Evolutionary conservation across 2,888 invertebrate species (phyloP), one percentile per base, ranked within the genome.

Genomic region (Dryomyza anilis): DNA sequence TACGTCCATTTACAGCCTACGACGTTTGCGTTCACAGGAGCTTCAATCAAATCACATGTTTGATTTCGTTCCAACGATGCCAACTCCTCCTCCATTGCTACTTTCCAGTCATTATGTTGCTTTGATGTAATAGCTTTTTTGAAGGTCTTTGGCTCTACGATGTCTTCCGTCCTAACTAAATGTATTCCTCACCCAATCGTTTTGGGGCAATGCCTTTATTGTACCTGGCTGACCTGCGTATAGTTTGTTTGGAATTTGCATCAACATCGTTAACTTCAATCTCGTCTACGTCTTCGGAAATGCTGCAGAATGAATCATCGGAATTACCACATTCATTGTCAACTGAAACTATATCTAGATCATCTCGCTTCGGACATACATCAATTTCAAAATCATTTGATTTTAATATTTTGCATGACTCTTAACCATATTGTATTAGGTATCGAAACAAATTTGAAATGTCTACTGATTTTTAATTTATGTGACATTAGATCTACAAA

Each of bases 1-100:
- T 56, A 39, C 19, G 58, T 46, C 25, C 61, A 61, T 30, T 61
- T 61, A 30, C 52, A 52, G n/a, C 52, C 25, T 6, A 52, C 30
- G 7, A 48, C 14, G 12, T 50, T 52, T 29, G 30, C 33, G 23
- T 46, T 48, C 21, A 36, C 12, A 16, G 53, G 61, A 8, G 36
- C 8, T 12, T 12, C 2, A 5, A 61, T 29, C 10, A 61, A 23
- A 52, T 39, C 52, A 3, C 10, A 25, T 27, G 23, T 52, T 16
- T 29, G 25, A 27, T 16, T 52, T 27, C 7, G 16, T n/a, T 27
- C 27, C 8, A 25, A 12, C 33, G 33, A 6, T 8, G 33, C 33
- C 6, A 33, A 8, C 33, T 33, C 33, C 12, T 33, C 33, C 33
- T 33, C 33, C 33, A 33, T n/a, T n/a, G n/a, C n/a, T n/a, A n/a